Conservation (phyloP, 2,113 vertebrate species). For the Mungos mungo region DNA sequence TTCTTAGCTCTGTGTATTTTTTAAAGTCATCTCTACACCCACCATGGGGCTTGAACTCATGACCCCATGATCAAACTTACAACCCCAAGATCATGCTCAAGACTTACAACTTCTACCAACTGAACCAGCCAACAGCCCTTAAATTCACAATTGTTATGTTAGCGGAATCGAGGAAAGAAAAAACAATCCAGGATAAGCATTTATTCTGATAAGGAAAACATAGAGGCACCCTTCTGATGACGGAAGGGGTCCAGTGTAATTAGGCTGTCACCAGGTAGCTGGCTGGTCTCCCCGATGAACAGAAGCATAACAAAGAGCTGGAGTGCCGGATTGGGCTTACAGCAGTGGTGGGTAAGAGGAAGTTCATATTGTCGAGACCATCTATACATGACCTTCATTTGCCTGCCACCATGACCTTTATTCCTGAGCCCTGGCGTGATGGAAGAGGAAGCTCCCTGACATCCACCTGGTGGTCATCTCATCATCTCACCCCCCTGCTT, state of each 20-base stretch:
- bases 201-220: neutral
- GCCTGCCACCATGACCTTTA: neutral
- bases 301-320: neutral
- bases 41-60: neutral
- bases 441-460: neutral
- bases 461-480: neutral
- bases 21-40: neutral
- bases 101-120: neutral
- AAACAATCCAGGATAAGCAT: neutral
- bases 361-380: neutral
- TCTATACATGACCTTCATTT: neutral
- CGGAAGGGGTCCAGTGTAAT: neutral
- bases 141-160: neutral
- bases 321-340: neutral
- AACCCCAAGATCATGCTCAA: neutral
- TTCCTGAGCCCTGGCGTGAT: neutral
- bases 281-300: neutral
- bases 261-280: neutral
- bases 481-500: neutral
- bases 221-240: neutral
- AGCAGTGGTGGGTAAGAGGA: neutral
- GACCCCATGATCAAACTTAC: neutral
- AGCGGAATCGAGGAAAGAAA: neutral
- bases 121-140: neutral
- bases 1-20: neutral